These are phyloP conservation scores for Glomeris maerens DNA, from an alignment of 1,140 invertebrate species.

Conservation along the genomic window DNA sequence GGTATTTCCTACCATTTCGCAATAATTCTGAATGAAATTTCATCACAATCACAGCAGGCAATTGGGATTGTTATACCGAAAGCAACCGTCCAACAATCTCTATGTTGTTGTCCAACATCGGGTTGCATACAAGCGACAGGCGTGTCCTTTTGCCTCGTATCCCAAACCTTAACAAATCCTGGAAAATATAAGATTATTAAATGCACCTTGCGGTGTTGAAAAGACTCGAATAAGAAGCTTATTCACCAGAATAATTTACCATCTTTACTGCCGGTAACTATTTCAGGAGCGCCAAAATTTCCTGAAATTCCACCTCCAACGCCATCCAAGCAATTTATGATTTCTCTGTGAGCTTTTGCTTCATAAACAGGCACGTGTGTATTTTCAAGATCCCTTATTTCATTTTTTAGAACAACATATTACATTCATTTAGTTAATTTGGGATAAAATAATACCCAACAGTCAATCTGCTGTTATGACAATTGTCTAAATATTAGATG, in stretches of 20 bases:
- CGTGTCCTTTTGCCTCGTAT: constrained; percentile 61
- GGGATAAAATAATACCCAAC: not conserved
- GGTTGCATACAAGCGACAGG: constrained; percentile 81
- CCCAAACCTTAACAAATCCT: constrained; percentile 75
- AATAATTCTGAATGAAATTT: constrained; percentile 5
- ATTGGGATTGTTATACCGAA: constrained; percentile 43
- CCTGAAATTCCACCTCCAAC: constrained; percentile 68
- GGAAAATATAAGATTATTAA: no score
- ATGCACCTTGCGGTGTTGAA: no score
- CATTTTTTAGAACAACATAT: constrained; percentile 12
- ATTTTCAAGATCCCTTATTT: constrained; percentile 73
- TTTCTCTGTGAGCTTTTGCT: constrained; percentile 64
- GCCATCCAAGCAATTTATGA: constrained; percentile 87
- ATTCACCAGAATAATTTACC: constrained; percentile 38
- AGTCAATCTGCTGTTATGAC: not conserved
- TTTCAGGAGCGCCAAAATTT: constrained; percentile 79
- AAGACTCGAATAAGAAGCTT: not conserved
- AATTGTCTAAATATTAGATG: not conserved
- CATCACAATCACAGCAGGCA: not conserved
- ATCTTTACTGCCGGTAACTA: constrained; percentile 84
- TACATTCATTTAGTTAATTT: constrained; percentile 8
- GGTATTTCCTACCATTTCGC: constrained; percentile 46
- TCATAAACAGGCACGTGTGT: constrained; percentile 58
- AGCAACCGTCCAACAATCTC: constrained; percentile 75
- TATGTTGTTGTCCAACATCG: constrained; percentile 35